Evolutionary conservation across 2,888 invertebrate genomes (phyloP), one percentile per base, ranked within the genome.

Genomic region (Drosophila seclusa): DNA sequence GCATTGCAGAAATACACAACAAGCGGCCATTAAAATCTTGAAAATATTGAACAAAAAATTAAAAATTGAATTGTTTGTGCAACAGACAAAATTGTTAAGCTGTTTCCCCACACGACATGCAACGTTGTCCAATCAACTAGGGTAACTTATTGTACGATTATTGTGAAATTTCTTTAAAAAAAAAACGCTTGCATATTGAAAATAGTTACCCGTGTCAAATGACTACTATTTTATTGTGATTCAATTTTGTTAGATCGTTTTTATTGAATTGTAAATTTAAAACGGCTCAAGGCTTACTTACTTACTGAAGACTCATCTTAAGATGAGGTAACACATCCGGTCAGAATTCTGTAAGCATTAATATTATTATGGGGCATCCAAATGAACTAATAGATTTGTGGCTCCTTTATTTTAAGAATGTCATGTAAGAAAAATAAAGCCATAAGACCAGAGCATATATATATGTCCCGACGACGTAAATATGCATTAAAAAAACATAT

Each of bases 401-500:
- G 8, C n/a, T 18, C 18, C 31, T n/a, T 34, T 38, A 27, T 11
- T 34, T 29, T n/a, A 13, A 21, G 21, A 16, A 27, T 48, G 34
- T 34, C 34, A 32, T n/a, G 4, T 27, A 57, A 18, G 27, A 40
- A 60, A 27, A 45, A 11, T 31, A 49, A 42, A 55, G 36, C 61
- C 27, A 16, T 48, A 36, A 68, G 36, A 2, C 45, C 24, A 63
- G 60, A 21, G 32, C 45, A 58, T 54, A 59, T 29, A 24, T 7
- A 7, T 24, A 42, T 48, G 48, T 48, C 34, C 45, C 10, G 40
- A 18, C 53, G 64, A 53, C 63, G 68, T 66, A 76, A 66, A 66
- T 66, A 42, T 63, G 60, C 80, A 80, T 80, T 69, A 61, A 71
- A 71, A 70, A 65, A 67, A 7, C 67, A 65, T 45, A 55, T 59